Evolutionary conservation across 2,888 invertebrate species (phyloP).

Genomic region (Lithophane semibrunnea): DNA sequence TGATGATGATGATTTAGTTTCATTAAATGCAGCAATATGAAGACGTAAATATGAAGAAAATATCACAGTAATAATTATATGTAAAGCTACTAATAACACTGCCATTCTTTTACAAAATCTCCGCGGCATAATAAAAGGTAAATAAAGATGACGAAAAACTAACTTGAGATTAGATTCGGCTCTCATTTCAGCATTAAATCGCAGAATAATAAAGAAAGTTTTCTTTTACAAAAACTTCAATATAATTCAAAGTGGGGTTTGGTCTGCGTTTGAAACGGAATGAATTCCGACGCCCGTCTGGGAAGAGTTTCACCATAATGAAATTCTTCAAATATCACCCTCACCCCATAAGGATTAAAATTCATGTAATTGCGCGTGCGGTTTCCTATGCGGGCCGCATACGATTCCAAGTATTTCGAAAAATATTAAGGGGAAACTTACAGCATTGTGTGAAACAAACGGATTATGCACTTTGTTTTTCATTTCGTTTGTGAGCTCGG

Average conservation of each 20-base stretch:
- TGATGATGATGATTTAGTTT: no score
- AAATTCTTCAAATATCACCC: constrained; percentile 88
- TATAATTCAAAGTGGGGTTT: constrained; percentile 80
- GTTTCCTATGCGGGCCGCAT: constrained; percentile 68
- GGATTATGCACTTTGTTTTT: constrained; percentile 59
- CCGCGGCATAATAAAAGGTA: constrained; percentile 53
- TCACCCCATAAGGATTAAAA: constrained; percentile 82
- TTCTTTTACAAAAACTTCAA: constrained; percentile 82
- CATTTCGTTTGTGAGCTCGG: constrained; percentile 57
- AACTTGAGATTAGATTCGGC: constrained; percentile 62
- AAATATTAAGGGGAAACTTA: constrained; percentile 61
- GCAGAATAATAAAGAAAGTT: constrained; percentile 81
- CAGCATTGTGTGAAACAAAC: constrained; percentile 45
- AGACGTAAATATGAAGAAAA: neutral
- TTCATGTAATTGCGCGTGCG: constrained; percentile 83
- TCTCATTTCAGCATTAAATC: constrained; percentile 73
- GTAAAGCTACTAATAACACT: constrained; percentile 26
- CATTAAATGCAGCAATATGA: constrained; percentile 13
- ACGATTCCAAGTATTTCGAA: constrained; percentile 63
- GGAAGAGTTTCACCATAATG: constrained; percentile 86
- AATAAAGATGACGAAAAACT: constrained; percentile 64
- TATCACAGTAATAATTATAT: constrained; percentile 10
- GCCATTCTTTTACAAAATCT: constrained; percentile 27
- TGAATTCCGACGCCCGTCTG: constrained; percentile 82
- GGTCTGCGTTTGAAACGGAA: constrained; percentile 82